Evolutionary conservation across 2,113 vertebrate species (phyloP).

Genomic region (Craseonycteris thonglongyai): DNA sequence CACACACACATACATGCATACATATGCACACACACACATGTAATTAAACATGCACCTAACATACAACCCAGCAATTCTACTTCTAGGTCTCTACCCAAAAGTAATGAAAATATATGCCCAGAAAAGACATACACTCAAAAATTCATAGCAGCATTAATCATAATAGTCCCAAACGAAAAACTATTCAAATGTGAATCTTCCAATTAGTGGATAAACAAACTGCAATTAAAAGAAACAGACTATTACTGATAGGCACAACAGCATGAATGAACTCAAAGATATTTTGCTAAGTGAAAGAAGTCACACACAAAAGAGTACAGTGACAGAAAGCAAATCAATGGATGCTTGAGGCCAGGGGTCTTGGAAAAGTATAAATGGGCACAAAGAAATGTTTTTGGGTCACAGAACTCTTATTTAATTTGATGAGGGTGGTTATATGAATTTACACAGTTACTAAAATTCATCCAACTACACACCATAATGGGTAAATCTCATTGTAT

Average conservation of each 20-base stretch:
- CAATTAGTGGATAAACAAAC: neutral
- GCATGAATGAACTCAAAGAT: neutral
- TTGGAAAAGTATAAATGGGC: neutral
- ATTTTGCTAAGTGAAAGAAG: neutral
- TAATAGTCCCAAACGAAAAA: neutral
- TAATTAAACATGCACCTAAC: neutral
- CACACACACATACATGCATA: neutral
- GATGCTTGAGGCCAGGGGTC: neutral
- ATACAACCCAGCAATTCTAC: neutral
- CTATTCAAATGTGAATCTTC: neutral
- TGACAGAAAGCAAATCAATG: neutral
- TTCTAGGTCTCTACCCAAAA: neutral
- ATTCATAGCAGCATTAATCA: neutral
- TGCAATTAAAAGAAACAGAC: neutral
- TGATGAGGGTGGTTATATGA: neutral
- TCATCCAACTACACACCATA: neutral
- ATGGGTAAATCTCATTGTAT: neutral
- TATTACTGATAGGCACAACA: neutral
- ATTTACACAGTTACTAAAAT: neutral
- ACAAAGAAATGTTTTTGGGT: neutral
- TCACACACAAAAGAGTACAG: neutral
- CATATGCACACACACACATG: neutral
- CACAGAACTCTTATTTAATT: neutral
- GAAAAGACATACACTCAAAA: neutral
- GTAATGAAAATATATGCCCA: neutral